Conservation (phyloP, 2,113 vertebrate species). For the Sebastes fasciatus region DNA sequence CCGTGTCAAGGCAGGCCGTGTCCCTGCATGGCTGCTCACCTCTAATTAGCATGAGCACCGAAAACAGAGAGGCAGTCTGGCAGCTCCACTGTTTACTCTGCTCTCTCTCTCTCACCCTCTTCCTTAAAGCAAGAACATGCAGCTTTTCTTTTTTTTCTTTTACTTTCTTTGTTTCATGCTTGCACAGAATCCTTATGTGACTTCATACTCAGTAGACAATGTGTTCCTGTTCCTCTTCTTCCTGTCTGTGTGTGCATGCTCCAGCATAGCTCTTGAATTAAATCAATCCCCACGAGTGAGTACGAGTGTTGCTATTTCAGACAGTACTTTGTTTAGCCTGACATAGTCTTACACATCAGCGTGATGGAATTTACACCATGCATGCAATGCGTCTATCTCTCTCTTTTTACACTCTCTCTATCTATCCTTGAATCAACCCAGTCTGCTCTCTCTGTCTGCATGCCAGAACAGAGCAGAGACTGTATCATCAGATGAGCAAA, state of each 20-base stretch:
- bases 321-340: slow-evolving; percentile 31
- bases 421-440: slow-evolving; percentile 61
- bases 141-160: neutral
- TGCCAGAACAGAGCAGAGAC: slow-evolving; percentile 24
- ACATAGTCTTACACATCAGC: slow-evolving; percentile 48
- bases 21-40: slow-evolving; percentile 12
- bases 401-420: slow-evolving; percentile 34
- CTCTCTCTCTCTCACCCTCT: neutral
- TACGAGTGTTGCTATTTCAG: slow-evolving; percentile 38
- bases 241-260: neutral
- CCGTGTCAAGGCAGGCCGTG: slow-evolving; percentile 27
- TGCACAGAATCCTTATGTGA: neutral
- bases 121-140: neutral
- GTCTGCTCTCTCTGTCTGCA: slow-evolving; percentile 49
- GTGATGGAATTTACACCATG: slow-evolving; percentile 58
- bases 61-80: slow-evolving; percentile 39
- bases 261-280: neutral
- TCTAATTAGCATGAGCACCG: slow-evolving; percentile 53
- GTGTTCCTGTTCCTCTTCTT: neutral
- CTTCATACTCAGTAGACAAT: neutral
- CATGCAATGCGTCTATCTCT: slow-evolving; percentile 30
- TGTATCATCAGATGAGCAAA: slow-evolving; percentile 11
- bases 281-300: slow-evolving; percentile 4
- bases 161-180: neutral
- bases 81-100: slow-evolving; percentile 52